phyloP scores from a whole-genome alignment of 92 coral and sea anemone species.

The Palythoa heliodiscus region DNA sequence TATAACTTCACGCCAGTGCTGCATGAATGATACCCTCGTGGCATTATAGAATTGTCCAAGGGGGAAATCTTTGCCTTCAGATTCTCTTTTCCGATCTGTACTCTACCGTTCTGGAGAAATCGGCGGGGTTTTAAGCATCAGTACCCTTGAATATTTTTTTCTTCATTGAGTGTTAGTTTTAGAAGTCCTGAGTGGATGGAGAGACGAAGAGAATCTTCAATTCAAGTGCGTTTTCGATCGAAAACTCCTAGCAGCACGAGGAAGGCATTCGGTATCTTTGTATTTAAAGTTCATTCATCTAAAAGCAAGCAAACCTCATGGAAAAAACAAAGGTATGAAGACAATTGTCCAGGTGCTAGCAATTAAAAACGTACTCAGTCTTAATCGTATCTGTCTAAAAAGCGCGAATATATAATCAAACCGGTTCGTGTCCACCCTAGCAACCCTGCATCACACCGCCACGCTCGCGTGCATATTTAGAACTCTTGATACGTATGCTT shows the following conservation, averaged over 20 bases:
- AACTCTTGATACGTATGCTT: constrained; percentile 8
- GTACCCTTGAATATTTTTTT: neutral
- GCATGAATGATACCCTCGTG: constrained; percentile 34
- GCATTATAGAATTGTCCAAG: neutral
- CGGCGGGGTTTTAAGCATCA: neutral
- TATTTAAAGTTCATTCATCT: constrained; percentile 24
- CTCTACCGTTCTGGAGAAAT: neutral
- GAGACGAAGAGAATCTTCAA: constrained; percentile 7
- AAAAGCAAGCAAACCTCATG: constrained; percentile 28
- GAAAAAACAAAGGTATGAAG: constrained; percentile 77
- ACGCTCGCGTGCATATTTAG: constrained; percentile 11
- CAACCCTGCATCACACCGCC: constrained; percentile 57
- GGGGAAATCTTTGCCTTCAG: constrained; percentile 2
- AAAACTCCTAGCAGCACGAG: constrained; percentile 19
- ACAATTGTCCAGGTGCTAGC: constrained; percentile 96
- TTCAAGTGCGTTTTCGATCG: constrained; percentile 27
- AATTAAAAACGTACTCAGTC: constrained; percentile 71
- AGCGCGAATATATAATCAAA: constrained; percentile 55
- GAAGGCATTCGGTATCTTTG: constrained; percentile 26
- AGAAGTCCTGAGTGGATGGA: neutral
- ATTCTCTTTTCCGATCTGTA: neutral
- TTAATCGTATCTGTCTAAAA: constrained; percentile 84
- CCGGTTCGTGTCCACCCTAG: constrained; percentile 83
- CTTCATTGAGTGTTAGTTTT: neutral
- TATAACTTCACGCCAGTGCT: constrained; percentile 10